Evolutionary conservation across 2,888 invertebrate genomes (phyloP).

Genomic region (Tholera decimalis): DNA sequence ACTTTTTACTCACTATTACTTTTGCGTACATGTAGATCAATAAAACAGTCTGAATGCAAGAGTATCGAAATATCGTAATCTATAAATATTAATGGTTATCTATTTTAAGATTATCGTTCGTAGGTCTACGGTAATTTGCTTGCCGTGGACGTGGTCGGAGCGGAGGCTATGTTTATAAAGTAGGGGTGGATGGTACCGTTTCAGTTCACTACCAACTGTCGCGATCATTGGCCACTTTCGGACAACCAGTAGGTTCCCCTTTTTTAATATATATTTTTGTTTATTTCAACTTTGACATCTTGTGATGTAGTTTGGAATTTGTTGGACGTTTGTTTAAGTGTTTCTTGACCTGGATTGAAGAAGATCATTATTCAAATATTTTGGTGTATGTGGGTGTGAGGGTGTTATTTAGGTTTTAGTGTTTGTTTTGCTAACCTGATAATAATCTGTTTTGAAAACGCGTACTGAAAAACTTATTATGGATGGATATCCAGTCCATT

Average conservation of each 20-base stretch:
- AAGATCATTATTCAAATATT: background rate
- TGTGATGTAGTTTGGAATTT: constrained; percentile 16
- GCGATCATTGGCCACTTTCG: constrained; percentile 69
- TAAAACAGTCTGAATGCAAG: background rate
- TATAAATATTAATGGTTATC: background rate
- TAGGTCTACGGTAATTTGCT: constrained; percentile 49
- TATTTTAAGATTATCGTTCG: constrained; percentile 33
- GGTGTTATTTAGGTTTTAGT: constrained; percentile 26
- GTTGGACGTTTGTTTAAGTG: constrained; percentile 24
- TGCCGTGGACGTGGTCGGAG: constrained; percentile 66
- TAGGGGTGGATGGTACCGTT: constrained; percentile 71
- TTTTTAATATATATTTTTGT: constrained; percentile 29
- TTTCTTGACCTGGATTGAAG: constrained; percentile 8
- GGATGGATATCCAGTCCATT: too few species aligned
- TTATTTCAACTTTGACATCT: background rate
- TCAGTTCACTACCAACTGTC: constrained; percentile 78
- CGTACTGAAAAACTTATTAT: background rate
- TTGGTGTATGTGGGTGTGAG: constrained; percentile 35
- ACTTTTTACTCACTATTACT: background rate
- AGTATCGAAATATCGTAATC: background rate
- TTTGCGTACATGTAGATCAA: background rate
- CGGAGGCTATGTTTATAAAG: constrained; percentile 76
- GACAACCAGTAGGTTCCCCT: constrained; percentile 73
- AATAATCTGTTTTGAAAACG: background rate
- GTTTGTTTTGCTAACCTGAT: background rate